A percentile compares a stretch with the other conserved stretches of the same genome.
phyloP scores from a whole-genome alignment of 2,888 invertebrate species.

The Xestia sexstrigata region DNA sequence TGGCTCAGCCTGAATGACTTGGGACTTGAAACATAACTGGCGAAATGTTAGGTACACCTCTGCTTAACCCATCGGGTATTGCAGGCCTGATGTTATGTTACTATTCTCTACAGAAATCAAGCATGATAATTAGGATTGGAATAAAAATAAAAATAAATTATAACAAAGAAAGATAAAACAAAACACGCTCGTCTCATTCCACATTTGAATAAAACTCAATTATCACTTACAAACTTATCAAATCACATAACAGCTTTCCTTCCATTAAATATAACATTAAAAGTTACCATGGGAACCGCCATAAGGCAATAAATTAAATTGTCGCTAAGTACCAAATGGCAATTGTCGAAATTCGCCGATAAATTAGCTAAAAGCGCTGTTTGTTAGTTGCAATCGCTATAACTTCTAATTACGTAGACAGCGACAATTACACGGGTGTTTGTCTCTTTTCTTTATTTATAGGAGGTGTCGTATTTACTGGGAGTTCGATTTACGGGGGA shows the following conservation, averaged over 20 bases:
- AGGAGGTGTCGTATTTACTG: constrained; percentile 49
- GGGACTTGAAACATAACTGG: background rate
- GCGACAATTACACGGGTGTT: constrained; percentile 78
- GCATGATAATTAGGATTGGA: no score
- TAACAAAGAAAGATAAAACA: background rate
- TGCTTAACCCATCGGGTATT: background rate
- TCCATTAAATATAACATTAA: constrained; percentile 54
- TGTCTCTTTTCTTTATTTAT: constrained; percentile 70
- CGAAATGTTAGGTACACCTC: background rate
- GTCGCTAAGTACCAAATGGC: constrained; percentile 71
- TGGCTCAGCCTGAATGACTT: background rate
- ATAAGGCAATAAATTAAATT: constrained; percentile 64
- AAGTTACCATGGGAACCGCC: constrained; percentile 49
- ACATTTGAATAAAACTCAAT: constrained; percentile 40
- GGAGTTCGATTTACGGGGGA: constrained; percentile 42
- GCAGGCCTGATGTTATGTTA: background rate
- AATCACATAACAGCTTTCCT: constrained; percentile 42
- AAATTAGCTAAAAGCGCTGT: constrained; percentile 81
- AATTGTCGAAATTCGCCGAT: constrained; percentile 80
- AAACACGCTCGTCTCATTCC: constrained; percentile 4
- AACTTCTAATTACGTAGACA: constrained; percentile 81
- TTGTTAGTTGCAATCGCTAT: constrained; percentile 78
- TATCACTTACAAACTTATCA: constrained; percentile 36
- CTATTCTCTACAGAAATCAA: no score
- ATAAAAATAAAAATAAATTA: no score